Evolutionary conservation across 30 jellyfish, hydroid and myxozoan species (phyloP).

Genomic region (Turritopsis dohrnii): DNA sequence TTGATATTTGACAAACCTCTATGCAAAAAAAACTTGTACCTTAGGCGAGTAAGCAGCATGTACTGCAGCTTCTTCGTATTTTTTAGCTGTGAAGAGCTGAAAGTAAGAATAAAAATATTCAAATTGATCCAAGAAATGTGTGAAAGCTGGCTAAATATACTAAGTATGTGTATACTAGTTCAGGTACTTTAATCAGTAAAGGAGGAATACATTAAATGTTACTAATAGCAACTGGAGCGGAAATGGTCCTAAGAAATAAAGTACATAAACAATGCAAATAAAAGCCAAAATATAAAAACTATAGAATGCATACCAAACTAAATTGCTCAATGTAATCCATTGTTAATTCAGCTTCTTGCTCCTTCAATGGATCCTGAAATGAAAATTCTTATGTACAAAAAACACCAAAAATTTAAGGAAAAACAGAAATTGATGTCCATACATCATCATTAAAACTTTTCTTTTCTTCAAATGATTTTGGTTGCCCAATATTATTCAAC

Average conservation of each 20-base stretch:
- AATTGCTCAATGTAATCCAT: conserved; percentile 17
- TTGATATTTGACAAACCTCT: too few relatives aligned
- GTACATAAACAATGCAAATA: not conserved
- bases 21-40: too few relatives aligned
- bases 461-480: conserved; percentile 24
- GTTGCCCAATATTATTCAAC: conserved; percentile 10
- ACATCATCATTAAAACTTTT: conserved; percentile 22
- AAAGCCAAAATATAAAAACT: not conserved
- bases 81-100: conserved; percentile 15
- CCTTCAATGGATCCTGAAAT: conserved; percentile 17
- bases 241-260: too few relatives aligned
- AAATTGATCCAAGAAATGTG: too few relatives aligned
- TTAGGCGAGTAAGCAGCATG: conserved; percentile 18
- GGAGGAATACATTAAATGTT: too few relatives aligned
- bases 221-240: too few relatives aligned
- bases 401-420: not conserved
- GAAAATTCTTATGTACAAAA: not conserved
- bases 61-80: conserved; percentile 7
- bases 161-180: too few relatives aligned
- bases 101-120: not conserved
- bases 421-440: not conserved
- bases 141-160: too few relatives aligned
- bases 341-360: conserved; percentile 25
- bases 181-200: too few relatives aligned
- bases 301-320: not conserved